These are phyloP conservation scores for Athene cunicularia DNA, from an alignment of 2,113 vertebrate species.

Conservation along the genomic window DNA sequence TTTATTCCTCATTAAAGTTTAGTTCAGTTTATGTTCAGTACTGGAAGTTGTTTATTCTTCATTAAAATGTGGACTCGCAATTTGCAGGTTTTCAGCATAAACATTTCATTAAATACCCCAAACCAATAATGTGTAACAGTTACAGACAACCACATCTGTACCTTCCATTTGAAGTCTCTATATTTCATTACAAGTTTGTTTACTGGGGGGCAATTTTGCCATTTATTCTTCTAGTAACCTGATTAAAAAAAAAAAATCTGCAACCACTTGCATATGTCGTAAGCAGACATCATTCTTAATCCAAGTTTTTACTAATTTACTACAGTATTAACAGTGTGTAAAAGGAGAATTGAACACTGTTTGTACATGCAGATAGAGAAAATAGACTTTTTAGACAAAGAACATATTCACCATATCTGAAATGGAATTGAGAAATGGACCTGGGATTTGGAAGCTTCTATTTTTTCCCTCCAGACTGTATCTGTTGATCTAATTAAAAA, in stretches of 20 bases:
- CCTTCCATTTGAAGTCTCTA: not conserved
- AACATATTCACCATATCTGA: not conserved
- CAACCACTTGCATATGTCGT: rapidly evolving
- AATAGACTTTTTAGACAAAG: not conserved
- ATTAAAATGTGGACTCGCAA: not conserved
- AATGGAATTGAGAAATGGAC: not conserved
- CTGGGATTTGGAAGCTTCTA: not conserved
- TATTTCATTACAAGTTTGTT: not conserved
- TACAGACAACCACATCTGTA: not conserved
- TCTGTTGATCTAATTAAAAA: not conserved
- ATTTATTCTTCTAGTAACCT: not conserved
- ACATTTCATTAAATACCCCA: not conserved
- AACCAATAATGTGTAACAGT: not conserved
- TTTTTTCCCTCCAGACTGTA: not conserved
- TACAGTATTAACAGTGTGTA: not conserved
- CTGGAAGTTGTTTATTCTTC: not conserved
- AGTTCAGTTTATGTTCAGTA: not conserved
- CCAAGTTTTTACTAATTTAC: not conserved
- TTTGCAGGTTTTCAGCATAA: not conserved
- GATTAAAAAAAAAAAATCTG: not conserved
- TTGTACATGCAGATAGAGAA: not conserved
- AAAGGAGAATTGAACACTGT: not conserved
- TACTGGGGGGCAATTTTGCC: not conserved
- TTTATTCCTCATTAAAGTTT: not conserved
- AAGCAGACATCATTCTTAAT: not conserved